Conservation (phyloP, 2,797 vertebrate species). For the Avahi laniger region DNA sequence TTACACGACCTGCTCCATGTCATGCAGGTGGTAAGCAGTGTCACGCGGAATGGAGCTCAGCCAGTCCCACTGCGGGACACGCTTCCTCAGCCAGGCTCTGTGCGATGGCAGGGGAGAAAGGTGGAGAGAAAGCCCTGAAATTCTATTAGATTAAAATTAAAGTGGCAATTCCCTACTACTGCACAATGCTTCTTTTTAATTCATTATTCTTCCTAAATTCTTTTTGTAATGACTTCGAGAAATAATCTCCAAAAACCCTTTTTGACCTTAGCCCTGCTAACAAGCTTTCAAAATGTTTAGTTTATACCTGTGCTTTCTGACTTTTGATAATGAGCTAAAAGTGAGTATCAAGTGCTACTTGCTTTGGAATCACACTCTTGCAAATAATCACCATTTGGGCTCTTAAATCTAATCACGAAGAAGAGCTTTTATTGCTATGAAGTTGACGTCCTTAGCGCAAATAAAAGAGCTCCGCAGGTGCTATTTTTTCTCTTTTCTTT, state of each 20-base stretch:
- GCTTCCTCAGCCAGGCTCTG: not conserved
- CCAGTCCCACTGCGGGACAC: fast-evolving
- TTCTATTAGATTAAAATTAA: not conserved
- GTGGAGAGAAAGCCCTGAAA: not conserved
- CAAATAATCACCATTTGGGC: not conserved
- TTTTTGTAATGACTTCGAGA: not conserved
- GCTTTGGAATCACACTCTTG: not conserved
- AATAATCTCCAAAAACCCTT: not conserved
- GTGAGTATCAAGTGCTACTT: not conserved
- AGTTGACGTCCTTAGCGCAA: not conserved
- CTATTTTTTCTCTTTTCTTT: not conserved
- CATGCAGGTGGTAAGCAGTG: not conserved
- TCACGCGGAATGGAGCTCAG: not conserved
- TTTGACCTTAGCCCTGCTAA: not conserved
- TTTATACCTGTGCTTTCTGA: not conserved
- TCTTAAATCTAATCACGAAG: not conserved
- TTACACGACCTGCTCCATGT: not conserved
- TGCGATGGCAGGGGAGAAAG: not conserved
- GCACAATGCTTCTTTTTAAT: not conserved
- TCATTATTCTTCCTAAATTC: not conserved
- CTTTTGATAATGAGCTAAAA: constrained; percentile 30
- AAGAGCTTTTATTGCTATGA: not conserved
- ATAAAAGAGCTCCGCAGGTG: not conserved
- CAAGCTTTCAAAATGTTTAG: not conserved
- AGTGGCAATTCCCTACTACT: not conserved